A percentile compares a stretch with the other conserved stretches of the same genome.
Conservation (phyloP, 2,113 vertebrate species). For the Conger conger region DNA sequence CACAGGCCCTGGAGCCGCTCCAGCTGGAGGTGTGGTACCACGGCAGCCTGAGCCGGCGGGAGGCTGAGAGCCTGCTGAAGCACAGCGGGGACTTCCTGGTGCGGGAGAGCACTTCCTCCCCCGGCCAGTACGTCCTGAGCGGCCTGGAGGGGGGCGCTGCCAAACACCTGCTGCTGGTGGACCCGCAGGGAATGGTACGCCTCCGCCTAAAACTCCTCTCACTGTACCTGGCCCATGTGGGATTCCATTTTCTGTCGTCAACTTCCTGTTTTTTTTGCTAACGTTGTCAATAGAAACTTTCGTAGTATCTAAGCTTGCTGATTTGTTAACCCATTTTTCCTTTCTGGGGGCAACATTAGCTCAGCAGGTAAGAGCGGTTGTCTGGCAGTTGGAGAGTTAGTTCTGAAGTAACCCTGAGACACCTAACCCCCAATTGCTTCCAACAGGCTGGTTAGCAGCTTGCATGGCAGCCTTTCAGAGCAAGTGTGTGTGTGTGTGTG, state of each 20-base stretch:
- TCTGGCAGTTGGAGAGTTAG: no score
- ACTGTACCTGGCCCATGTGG: not conserved
- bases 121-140: constrained; percentile 88
- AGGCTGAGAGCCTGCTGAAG: constrained; percentile 82
- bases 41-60: constrained; percentile 81
- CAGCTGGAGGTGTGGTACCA: constrained; percentile 85
- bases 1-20: constrained; percentile 70
- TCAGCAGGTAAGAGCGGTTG: no score
- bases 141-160: constrained; percentile 83
- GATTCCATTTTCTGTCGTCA: no score
- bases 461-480: no score
- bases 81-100: constrained; percentile 88
- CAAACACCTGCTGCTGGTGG: constrained; percentile 86
- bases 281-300: no score
- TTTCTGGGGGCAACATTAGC: no score
- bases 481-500: not conserved
- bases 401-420: no score
- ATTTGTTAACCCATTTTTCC: no score
- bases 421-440: no score
- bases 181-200: constrained; percentile 87
- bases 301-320: no score
- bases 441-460: no score
- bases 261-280: no score
- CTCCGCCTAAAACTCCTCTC: not conserved
- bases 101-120: constrained; percentile 82